phyloP scores from a whole-genome alignment of 2,797 vertebrate species.

The Tenualosa ilisha region DNA sequence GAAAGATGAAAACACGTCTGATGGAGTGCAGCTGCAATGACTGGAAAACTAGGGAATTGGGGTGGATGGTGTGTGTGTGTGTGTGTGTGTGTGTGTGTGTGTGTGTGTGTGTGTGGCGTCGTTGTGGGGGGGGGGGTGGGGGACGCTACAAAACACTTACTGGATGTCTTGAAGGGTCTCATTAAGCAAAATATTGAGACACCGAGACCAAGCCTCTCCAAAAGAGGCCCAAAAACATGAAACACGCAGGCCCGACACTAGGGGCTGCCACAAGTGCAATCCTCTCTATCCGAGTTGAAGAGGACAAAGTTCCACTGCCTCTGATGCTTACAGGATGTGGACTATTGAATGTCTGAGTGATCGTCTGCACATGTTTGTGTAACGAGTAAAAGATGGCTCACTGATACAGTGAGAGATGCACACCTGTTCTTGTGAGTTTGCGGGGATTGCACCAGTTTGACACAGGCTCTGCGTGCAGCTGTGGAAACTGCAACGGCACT shows the following conservation, averaged over 20 bases:
- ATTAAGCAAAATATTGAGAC: background rate
- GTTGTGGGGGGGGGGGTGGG: background rate
- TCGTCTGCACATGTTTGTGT: background rate
- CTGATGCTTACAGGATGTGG: background rate
- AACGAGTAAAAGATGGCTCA: background rate
- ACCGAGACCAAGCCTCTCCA: background rate
- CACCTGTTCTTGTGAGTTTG: background rate
- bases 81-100: background rate
- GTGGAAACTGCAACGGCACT: background rate
- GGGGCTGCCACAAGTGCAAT: background rate
- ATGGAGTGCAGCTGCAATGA: constrained; percentile 39
- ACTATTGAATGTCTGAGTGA: constrained; percentile 8
- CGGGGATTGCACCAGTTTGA: background rate
- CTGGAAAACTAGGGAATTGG: constrained; percentile 38
- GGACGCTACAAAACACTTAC: background rate
- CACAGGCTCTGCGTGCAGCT: too few relatives aligned
- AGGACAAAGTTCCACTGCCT: background rate
- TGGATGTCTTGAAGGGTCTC: background rate
- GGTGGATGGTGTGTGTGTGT: background rate
- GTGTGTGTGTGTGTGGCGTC: background rate
- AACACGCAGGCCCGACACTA: background rate
- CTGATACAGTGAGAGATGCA: background rate
- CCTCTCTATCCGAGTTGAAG: background rate
- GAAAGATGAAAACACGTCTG: constrained; percentile 44
- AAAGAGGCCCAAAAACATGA: background rate